These are phyloP conservation scores for Gari tellinella DNA, from an alignment of 2,888 invertebrate species.

Conservation along the genomic window DNA sequence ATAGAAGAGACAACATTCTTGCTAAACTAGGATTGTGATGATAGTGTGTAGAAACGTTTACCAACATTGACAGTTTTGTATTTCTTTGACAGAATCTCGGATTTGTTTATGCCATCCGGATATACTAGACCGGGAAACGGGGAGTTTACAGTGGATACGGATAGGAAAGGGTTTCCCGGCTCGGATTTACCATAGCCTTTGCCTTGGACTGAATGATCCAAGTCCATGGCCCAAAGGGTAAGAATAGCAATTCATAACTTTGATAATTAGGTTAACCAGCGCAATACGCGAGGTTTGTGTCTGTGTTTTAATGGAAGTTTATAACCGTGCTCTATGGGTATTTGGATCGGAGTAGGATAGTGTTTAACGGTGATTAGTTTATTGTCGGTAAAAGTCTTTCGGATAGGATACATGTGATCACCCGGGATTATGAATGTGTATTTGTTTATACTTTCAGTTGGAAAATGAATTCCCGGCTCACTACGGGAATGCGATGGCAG, in stretches of 20 bases:
- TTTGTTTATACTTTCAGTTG: constrained; percentile 72
- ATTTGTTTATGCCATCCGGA: constrained; percentile 78
- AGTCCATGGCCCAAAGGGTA: constrained; percentile 80
- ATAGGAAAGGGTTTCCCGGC: constrained; percentile 59
- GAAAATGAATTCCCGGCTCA: constrained; percentile 78
- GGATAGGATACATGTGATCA: constrained; percentile 18
- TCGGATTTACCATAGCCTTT: constrained; percentile 57
- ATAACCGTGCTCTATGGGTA: constrained; percentile 58
- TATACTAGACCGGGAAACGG: constrained; percentile 52
- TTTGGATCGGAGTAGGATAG: constrained; percentile 36
- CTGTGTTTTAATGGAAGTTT: constrained; percentile 65
- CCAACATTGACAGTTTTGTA: constrained; percentile 80
- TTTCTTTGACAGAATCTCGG: constrained; percentile 78
- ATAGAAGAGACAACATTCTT: constrained; percentile 78
- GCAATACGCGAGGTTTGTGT: constrained; percentile 36
- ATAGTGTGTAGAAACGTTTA: constrained; percentile 76
- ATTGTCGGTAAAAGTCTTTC: constrained; percentile 30
- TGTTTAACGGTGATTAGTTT: constrained; percentile 35
- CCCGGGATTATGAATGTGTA: constrained; percentile 20
- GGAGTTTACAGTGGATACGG: constrained; percentile 57
- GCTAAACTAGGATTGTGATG: constrained; percentile 79
- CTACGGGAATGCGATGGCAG: constrained; percentile 73
- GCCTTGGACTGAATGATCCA: constrained; percentile 57
- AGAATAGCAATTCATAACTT: constrained; percentile 58
- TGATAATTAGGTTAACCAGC: constrained; percentile 54